Base-by-base conservation (phyloP, 64 coral and sea anemone species). In the Stichodactyla mertensii region DNA sequence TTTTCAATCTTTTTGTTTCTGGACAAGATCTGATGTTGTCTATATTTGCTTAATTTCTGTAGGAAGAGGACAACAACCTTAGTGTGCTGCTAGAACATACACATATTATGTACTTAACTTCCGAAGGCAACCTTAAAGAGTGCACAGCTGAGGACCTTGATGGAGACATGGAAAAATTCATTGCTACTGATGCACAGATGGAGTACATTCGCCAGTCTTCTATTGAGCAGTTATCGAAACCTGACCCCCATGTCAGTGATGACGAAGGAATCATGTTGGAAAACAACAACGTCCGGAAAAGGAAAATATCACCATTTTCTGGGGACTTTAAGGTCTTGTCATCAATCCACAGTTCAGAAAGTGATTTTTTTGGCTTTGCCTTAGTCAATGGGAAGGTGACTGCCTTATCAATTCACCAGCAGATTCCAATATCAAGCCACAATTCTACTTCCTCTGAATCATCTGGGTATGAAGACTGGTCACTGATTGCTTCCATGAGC, bases 191-290 rank as follows among this genome's bases (percentile, higher is more conserved):
- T 59, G 97, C 97, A 15, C 97, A 99, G 66, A 89, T 89, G 27
- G 91, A 89, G 70, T 95, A 99, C 88, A 99, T 99, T 59, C 90
- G 97, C 10, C 91, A 99, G 57, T 92, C 89, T 7, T 99, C 97
- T 19, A 62, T 87, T 81, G 97, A 92, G 23, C 54, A 78, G 7
- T 31, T 31, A 23, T 4, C 24, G 12, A 74, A 74, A 26, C 8
- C 23, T 6, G 80, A 82, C 7, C 52, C 52, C 13, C 80, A 55
- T 82, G 64, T 52, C 31, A 92, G 90, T 56, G 90, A 92, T 16
- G 67, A 89, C 52, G 94, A 96, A 87, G 92, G 89, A 8, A 90
- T 79, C 52, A 55, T 90, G 8, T 27, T 87, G 16, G 90, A 96
- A 70, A 90, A 90, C 61, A 79, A 89, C 55, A 96, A 92, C 52